phyloP scores from a whole-genome alignment of 2,888 invertebrate genomes.

The Hoplodrina ambigua region DNA sequence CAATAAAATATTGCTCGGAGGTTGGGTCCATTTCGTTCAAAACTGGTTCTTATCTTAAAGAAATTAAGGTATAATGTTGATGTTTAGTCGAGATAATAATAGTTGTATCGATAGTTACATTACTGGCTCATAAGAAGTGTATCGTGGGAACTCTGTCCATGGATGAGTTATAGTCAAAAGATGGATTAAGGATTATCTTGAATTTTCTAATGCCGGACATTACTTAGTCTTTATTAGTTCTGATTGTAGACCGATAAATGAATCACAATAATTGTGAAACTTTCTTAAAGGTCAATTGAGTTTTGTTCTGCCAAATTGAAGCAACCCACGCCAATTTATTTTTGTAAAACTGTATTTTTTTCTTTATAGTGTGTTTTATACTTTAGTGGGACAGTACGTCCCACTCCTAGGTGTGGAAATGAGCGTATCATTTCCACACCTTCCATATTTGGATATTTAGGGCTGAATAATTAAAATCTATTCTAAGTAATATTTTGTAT shows the following conservation, averaged over 20 bases:
- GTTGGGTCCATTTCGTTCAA: constrained; percentile 69
- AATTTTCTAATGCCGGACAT: constrained; percentile 54
- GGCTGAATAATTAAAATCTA: too few species aligned
- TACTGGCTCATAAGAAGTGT: constrained; percentile 86
- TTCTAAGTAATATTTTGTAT: too few species aligned
- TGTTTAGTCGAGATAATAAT: constrained; percentile 76
- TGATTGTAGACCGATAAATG: constrained; percentile 53
- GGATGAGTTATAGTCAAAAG: constrained; percentile 82
- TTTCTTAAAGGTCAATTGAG: constrained; percentile 35
- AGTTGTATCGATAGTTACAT: constrained; percentile 85
- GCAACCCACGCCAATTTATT: not conserved
- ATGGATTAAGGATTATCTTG: constrained; percentile 70
- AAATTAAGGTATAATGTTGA: constrained; percentile 76
- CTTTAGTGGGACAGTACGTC: too few species aligned
- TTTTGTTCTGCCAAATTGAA: not conserved
- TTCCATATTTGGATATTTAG: too few species aligned
- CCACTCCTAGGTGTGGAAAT: too few species aligned
- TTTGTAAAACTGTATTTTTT: too few species aligned
- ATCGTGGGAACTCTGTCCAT: constrained; percentile 88
- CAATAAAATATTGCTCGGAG: constrained; percentile 88
- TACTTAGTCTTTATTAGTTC: constrained; percentile 56
- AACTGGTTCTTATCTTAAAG: constrained; percentile 72
- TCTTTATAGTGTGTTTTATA: too few species aligned
- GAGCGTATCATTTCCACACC: too few species aligned
- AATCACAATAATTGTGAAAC: constrained; percentile 15